A percentile compares a stretch with the other conserved stretches of the same genome.
Evolutionary conservation across 2,888 invertebrate genomes (phyloP).

Genomic region (Ophioninae sp.): DNA sequence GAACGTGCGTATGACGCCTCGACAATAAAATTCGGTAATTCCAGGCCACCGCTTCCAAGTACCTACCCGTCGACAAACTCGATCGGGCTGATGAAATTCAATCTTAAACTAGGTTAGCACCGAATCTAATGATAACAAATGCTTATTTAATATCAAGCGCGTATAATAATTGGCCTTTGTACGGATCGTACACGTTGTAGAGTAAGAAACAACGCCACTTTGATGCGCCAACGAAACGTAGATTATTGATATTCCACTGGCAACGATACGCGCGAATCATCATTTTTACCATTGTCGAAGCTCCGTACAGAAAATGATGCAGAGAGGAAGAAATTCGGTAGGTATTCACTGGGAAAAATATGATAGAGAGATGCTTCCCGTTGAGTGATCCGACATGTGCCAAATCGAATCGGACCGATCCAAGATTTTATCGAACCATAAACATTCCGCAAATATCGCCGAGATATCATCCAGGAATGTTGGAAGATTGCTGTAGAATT

Average conservation of each 20-base stretch:
- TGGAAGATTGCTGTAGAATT: constrained; percentile 8
- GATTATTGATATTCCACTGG: not conserved
- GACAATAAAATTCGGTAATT: not conserved
- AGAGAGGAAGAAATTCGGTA: no score
- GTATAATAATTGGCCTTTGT: not conserved
- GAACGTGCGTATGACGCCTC: not conserved
- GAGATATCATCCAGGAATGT: constrained; percentile 13
- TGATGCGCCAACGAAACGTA: not conserved
- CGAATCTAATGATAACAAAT: not conserved
- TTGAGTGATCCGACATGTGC: not conserved
- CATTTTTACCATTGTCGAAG: not conserved
- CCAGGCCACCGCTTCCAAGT: not conserved
- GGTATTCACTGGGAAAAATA: not conserved
- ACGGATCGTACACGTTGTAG: not conserved
- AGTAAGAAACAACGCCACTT: not conserved
- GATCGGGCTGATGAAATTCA: not conserved
- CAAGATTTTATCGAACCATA: constrained; percentile 10
- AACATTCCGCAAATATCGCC: constrained; percentile 1
- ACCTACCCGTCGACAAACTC: not conserved
- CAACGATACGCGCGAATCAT: not conserved
- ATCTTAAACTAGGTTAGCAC: not conserved
- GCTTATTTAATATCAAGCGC: not conserved
- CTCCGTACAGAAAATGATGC: no score
- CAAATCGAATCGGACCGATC: constrained; percentile 1
- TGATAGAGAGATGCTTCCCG: not conserved